phyloP scores from a whole-genome alignment of 2,888 invertebrate genomes.

The Drosophila putrida region DNA sequence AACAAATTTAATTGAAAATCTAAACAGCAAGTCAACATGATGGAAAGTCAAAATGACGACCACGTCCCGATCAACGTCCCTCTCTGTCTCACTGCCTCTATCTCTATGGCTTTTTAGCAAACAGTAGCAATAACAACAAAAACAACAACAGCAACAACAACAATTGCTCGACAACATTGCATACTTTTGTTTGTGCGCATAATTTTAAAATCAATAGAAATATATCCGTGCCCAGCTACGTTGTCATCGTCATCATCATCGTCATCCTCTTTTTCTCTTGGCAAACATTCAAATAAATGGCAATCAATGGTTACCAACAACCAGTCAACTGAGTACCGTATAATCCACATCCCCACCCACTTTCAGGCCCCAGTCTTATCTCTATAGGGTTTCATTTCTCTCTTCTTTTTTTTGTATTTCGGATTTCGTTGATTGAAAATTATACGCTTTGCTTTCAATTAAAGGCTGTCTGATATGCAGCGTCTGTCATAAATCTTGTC shows the following conservation, averaged over 20 bases:
- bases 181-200: constrained; percentile 83
- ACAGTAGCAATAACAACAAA: constrained; percentile 44
- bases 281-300: constrained; percentile 74
- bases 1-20: constrained; percentile 83
- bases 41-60: constrained; percentile 62
- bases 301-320: constrained; percentile 63
- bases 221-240: constrained; percentile 76
- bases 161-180: constrained; percentile 52
- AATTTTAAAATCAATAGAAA: constrained; percentile 86
- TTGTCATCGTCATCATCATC: constrained; percentile 21
- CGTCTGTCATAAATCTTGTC: constrained; percentile 66
- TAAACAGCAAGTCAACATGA: constrained; percentile 78
- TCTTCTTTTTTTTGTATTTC: constrained; percentile 19
- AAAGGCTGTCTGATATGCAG: constrained; percentile 67
- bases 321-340: constrained; percentile 59
- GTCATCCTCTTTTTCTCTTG: constrained; percentile 35
- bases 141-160: constrained; percentile 13
- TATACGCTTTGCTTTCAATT: constrained; percentile 78
- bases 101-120: constrained; percentile 46
- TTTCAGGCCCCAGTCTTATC: constrained; percentile 34
- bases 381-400: constrained; percentile 1
- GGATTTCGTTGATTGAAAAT: constrained; percentile 71
- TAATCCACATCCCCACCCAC: constrained; percentile 33
- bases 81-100: background rate
- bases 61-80: constrained; percentile 29